Percentiles rank a stretch among this genome's conserved stretches.
phyloP scores from a whole-genome alignment of 2,888 invertebrate genomes.

The Crossocerus cetratus region DNA sequence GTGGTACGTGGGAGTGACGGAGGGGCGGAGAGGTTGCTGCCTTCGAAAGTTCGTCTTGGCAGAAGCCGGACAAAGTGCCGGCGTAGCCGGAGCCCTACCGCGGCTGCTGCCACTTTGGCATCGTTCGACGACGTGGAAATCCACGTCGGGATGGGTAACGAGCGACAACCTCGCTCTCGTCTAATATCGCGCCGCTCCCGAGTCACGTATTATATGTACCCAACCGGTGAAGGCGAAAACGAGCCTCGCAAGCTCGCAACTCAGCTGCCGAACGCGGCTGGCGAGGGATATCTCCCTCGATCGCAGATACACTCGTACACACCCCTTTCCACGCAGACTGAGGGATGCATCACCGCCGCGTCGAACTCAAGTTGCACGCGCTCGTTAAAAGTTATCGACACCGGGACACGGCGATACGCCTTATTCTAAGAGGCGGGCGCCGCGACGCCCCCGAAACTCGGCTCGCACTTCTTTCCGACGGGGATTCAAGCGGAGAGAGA shows the following conservation, averaged over 20 bases:
- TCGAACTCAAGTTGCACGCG: conserved; percentile 33
- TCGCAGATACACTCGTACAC: no score
- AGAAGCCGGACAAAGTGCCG: conserved; percentile 60
- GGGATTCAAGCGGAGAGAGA: no score
- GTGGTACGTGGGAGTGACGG: no score
- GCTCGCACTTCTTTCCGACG: no score
- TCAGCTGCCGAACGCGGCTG: no score
- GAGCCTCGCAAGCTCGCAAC: not conserved
- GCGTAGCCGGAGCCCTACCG: conserved; percentile 27
- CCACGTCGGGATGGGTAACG: conserved; percentile 43
- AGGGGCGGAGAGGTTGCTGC: not conserved
- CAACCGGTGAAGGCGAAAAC: not conserved
- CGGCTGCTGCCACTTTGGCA: conserved; percentile 39
- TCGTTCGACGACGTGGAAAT: conserved; percentile 43
- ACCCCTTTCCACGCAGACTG: no score
- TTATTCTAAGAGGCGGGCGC: no score
- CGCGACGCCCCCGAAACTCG: no score
- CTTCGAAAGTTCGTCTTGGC: conserved; percentile 54
- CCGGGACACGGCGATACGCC: no score
- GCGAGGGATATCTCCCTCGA: no score
- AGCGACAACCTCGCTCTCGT: conserved; percentile 20
- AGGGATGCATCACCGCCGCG: no score
- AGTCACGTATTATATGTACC: not conserved
- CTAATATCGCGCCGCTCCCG: conserved; percentile 16
- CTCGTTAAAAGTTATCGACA: conserved; percentile 55